These are phyloP conservation scores for Gadus chalcogrammus DNA, from an alignment of 2,113 vertebrate species.

Conservation along the genomic window DNA sequence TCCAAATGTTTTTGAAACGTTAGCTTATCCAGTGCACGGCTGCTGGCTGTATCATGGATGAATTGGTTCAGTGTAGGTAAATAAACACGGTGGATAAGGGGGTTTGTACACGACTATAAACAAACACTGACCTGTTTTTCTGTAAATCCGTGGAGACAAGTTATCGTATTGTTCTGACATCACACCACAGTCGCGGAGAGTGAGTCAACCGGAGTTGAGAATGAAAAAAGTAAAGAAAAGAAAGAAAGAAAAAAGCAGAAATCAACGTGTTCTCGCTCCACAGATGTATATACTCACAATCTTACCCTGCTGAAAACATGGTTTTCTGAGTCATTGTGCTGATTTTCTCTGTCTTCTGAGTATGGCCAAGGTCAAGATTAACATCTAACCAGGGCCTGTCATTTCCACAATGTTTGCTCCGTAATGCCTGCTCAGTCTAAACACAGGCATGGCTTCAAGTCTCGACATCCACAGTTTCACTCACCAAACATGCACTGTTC, in stretches of 20 bases:
- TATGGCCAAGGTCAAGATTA: constrained; percentile 7
- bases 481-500: constrained; percentile 33
- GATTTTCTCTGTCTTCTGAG: not conserved
- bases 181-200: constrained; percentile 28
- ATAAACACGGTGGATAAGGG: constrained; percentile 64
- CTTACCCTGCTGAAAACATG: constrained; percentile 6
- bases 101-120: constrained; percentile 46
- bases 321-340: not conserved
- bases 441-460: constrained; percentile 27
- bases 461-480: constrained; percentile 33
- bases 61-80: constrained; percentile 65
- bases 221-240: not conserved
- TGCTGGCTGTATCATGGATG: constrained; percentile 59
- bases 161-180: constrained; percentile 57
- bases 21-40: constrained; percentile 68
- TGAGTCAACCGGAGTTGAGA: constrained; percentile 26
- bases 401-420: not conserved
- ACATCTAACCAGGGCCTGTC: not conserved
- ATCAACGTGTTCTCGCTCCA: constrained; percentile 6
- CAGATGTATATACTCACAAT: constrained; percentile 6
- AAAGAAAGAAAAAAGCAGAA: constrained; percentile 20
- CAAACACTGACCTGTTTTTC: constrained; percentile 57
- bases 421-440: constrained; percentile 1
- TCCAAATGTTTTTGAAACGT: constrained; percentile 71
- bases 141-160: constrained; percentile 50